Percentiles rank a stretch among this genome's conserved stretches.
These are phyloP conservation scores for Drosophila diplacantha DNA, from an alignment of 2,888 invertebrate genomes.

Conservation along the genomic window DNA sequence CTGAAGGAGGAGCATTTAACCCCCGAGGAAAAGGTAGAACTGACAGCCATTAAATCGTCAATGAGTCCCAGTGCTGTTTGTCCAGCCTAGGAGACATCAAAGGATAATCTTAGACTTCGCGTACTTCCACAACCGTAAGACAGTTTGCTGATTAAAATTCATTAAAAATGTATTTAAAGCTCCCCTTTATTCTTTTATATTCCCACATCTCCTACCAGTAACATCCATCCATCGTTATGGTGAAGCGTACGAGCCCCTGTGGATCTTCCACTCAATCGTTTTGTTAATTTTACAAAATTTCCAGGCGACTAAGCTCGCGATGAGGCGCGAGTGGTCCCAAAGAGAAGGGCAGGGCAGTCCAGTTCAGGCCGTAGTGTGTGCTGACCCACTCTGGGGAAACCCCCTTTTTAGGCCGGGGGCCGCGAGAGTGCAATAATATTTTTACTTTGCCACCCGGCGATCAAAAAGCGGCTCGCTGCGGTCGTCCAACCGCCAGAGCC, in stretches of 20 bases:
- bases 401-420: slow-evolving; percentile 4
- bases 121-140: neutral
- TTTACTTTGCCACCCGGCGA: slow-evolving; percentile 45
- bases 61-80: neutral
- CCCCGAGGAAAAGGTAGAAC: neutral
- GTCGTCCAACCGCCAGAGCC: slow-evolving; percentile 49
- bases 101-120: neutral
- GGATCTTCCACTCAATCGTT: slow-evolving; percentile 33
- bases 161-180: neutral
- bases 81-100: neutral
- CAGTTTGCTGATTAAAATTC: too few relatives aligned
- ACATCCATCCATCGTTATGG: neutral
- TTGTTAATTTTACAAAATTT: slow-evolving; percentile 35
- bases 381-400: slow-evolving; percentile 29
- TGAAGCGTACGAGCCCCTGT: neutral
- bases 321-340: slow-evolving; percentile 15
- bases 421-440: slow-evolving; percentile 62
- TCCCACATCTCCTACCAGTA: neutral
- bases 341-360: neutral
- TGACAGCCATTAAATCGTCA: neutral
- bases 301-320: slow-evolving; percentile 40
- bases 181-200: neutral
- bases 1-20: neutral
- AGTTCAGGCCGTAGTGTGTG: neutral
- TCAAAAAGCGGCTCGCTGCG: slow-evolving; percentile 53